Base-by-base conservation (phyloP, 2,113 vertebrate species). In the Periophthalmodon schlosseri region DNA sequence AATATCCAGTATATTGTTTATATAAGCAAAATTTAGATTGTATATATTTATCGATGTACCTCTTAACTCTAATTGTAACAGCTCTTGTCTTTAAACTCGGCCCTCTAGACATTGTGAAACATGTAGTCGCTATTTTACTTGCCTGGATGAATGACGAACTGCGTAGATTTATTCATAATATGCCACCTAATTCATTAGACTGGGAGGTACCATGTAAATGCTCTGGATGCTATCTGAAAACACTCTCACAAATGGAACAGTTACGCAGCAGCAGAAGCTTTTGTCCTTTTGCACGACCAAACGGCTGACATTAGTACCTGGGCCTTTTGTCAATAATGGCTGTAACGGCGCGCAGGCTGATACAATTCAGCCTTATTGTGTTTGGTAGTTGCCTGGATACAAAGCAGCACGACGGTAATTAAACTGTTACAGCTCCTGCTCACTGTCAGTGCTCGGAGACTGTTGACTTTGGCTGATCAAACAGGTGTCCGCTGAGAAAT, bases 381-480 rank as follows among this genome's bases (percentile, higher is more conserved):
- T 89, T 84, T 79, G 77, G 72, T 86, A 23, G 87, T 90, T 89
- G 86, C 88, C 52, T 86, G 39, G 89, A 80, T 88, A 90, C 87
- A 60, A 46, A 15, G 46, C 67, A 14, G 60, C 0, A 33, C 68
- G 39, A 66, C 77, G 78, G 52, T 56, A 79, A 83, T 89, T 68
- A 58, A 10, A 24, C 61, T 72, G 36, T 81, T 79, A 73, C 82
- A 74, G 70, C 49, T 28, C 39, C 54, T 20, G 68, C 36, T 21
- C 74, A 39, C 21, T 14, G 10, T 20, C 47, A 24, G 13, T 7
- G 14, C 76, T 61, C 69, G 56, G 63, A 76, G 64, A 73, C 69
- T 73, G 78, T 84, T 76, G 71, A 73, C 72, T 65, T 24, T 74
- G 16, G 34, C 11, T 65, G 70, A 85, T 83, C 67, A 49, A 56